A percentile compares a stretch with the other conserved stretches of the same genome.
Evolutionary conservation across 2,113 vertebrate genomes (phyloP).

Genomic region (Oceanodroma tethys): DNA sequence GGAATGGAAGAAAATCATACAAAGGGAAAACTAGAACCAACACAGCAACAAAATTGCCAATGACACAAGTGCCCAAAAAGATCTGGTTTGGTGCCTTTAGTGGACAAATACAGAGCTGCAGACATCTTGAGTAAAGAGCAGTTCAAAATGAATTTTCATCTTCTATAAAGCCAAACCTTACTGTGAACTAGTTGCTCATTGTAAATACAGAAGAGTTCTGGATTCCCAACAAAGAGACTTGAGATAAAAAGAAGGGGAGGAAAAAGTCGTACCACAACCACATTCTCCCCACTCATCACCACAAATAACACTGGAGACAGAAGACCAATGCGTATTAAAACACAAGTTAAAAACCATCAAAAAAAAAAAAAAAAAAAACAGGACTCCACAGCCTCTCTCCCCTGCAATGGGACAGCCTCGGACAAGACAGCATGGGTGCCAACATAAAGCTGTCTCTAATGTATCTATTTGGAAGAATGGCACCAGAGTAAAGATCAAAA

Average conservation of each 20-base stretch:
- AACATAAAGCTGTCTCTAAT: neutral
- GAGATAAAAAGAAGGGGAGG: neutral
- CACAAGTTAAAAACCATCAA: neutral
- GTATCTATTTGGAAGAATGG: rapidly evolving
- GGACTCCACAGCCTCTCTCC: neutral
- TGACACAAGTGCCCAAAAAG: neutral
- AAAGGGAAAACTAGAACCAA: neutral
- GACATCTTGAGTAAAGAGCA: neutral
- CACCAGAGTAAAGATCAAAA: neutral
- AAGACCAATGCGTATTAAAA: neutral
- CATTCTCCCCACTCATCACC: neutral
- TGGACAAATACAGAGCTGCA: neutral
- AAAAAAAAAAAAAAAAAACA: neutral
- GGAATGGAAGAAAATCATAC: neutral
- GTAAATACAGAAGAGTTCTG: neutral
- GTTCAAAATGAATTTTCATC: neutral
- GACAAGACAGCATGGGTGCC: neutral
- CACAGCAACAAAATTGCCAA: neutral
- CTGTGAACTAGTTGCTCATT: neutral
- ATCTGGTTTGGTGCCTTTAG: neutral
- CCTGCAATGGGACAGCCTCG: rapidly evolving
- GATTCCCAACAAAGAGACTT: neutral
- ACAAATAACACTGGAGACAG: neutral
- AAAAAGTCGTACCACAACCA: neutral
- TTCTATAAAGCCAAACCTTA: neutral